Evolutionary conservation across 2,888 invertebrate genomes (phyloP), one percentile per base, ranked within the genome.

Genomic region (Aplocera efformata): DNA sequence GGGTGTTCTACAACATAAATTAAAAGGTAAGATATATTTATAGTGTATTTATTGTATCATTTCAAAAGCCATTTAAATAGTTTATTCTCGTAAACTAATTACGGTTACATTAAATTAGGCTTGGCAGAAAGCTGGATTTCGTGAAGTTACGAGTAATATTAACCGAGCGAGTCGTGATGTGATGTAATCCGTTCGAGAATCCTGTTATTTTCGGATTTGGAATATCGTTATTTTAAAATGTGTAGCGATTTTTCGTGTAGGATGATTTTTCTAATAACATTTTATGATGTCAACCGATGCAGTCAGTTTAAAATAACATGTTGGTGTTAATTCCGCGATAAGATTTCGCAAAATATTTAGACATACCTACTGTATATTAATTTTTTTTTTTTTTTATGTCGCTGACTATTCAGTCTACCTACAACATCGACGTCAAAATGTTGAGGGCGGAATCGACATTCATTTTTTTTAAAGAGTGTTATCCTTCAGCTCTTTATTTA

Each of bases 161-260:
- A 73, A 75, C 67, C 66, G 60, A 52, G 57, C 58, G 74, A 77
- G 80, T 79, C 79, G 72, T 60, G 67, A 58, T 40, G 58, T 79
- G 79, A 80, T 79, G 79, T 75, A 81, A 80, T 72, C 67, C 51
- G 72, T 63, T 67, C 67, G 66, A 64, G 64, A 71, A 78, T 67
- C 54, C 53, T 49, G 64, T 77, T 84, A 84, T 83, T 84, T 81
- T 76, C 59, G 67, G 68, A 64, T 61, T 64, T 63, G 60, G 58
- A 56, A 73, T 65, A 66, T 60, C 67, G 75, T 77, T 73, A 77
- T 76, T 79, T 76, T 72, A 64, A 67, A 68, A 61, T 53, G 43
- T 45, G 40, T 49, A 49, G 42, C 46, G 51, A 50, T 63, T 63
- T 62, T 56, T 53, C 44, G 65, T 60, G 65, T 67, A 60, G 63